Conservation (phyloP, 2,797 vertebrate genomes). For the Tragelaphus oryx region DNA sequence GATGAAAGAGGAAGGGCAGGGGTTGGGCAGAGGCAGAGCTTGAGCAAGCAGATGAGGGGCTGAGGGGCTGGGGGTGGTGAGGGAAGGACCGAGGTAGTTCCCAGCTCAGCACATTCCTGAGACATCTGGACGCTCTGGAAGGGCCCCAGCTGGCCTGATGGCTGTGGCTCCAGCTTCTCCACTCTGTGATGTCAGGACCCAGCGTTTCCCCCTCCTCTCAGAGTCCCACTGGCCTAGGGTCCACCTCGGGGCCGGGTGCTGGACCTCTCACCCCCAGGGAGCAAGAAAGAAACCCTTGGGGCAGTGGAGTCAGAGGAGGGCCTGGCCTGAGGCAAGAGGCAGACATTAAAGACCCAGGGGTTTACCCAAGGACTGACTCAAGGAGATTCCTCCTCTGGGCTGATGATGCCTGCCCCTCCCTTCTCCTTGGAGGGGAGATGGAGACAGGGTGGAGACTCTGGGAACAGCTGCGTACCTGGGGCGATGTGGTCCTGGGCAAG, state of each 20-base stretch:
- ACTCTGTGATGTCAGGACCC: slow-evolving; percentile 80
- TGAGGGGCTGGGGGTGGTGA: slow-evolving; percentile 52
- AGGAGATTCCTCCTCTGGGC: background rate
- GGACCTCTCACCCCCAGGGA: background rate
- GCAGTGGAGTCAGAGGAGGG: background rate
- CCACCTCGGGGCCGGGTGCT: background rate
- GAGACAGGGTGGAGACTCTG: background rate
- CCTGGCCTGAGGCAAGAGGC: background rate
- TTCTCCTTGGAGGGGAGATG: background rate
- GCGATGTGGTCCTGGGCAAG: background rate
- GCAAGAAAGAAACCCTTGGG: background rate
- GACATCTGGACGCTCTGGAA: slow-evolving; percentile 83
- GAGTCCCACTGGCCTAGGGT: slow-evolving; percentile 18
- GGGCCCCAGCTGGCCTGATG: slow-evolving; percentile 76
- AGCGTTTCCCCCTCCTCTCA: background rate
- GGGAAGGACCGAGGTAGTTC: slow-evolving; percentile 77
- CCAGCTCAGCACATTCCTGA: slow-evolving; percentile 80
- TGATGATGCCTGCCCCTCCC: background rate
- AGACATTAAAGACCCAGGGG: background rate
- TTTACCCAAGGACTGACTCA: background rate
- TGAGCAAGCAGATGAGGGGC: slow-evolving; percentile 59
- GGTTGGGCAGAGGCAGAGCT: slow-evolving; percentile 60
- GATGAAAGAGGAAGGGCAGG: slow-evolving; percentile 41
- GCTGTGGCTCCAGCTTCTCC: slow-evolving; percentile 70
- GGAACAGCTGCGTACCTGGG: background rate